Evolutionary conservation across 2,113 vertebrate species (phyloP), one percentile per base, ranked within the genome.

Genomic region (Cranoglanis bouderius): DNA sequence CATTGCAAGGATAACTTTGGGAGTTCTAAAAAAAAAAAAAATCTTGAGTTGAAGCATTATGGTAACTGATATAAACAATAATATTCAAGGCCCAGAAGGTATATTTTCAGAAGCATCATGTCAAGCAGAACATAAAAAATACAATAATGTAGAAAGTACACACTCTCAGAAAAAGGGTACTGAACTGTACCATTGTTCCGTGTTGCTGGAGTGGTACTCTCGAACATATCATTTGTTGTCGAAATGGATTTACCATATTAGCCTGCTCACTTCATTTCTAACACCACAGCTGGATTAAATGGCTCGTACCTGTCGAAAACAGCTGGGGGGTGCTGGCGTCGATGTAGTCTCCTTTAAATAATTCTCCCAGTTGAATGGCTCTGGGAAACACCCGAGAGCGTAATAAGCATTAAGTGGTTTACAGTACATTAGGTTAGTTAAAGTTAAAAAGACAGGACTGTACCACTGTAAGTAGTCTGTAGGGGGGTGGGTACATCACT

Each of bases 311-410:
- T 99, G 98, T 96, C 96, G 97, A 91, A 98, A 99, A 93, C 94
- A 98, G 90, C 96, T 95, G 0, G 96, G 91, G 88, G 98, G 96
- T 83, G 97, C 98, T 70, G 97, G 96, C 86, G 93, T 14, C 24
- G 97, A 96, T 53, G 96, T 96, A 29, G 97, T 98, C 93, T 98
- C 96, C 94, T 97, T 97, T 90, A 99, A 96, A 92, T 99, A 99
- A 75, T 95, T 94, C 87, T 98, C 97, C 98, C 98, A 99, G 87
- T 94, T 96, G 94, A 99, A 99, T 43, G 94, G 85, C 90, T 97
- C 98, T 99, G 89, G 90, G 92, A 89, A 93, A 84, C 57, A 87
- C 3, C 74, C 90, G 88, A 55, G 38, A 12, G 51, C 3, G 70
- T 90, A 88, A 57, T 35, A 57, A 82, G 32, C 13, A 43, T 51